phyloP scores from a whole-genome alignment of 2,888 invertebrate genomes.

The Caenorhabditis zanzibari region DNA sequence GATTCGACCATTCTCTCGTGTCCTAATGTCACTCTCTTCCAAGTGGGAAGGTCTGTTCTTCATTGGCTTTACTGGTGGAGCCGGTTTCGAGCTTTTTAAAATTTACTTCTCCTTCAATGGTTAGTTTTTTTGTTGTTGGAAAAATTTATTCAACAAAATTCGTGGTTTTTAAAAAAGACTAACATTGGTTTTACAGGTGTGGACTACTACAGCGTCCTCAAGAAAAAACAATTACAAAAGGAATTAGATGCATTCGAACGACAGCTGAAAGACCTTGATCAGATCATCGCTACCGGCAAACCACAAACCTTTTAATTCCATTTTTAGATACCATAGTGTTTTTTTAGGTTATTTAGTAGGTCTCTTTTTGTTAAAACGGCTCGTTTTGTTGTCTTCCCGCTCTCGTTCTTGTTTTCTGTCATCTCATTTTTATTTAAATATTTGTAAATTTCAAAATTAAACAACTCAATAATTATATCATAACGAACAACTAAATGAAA shows the following conservation, averaged over 20 bases:
- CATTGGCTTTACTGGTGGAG: slow-evolving; percentile 76
- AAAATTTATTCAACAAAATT: not conserved
- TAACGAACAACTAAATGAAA: slow-evolving; percentile 35
- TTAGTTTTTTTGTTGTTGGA: slow-evolving; percentile 1
- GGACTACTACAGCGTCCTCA: slow-evolving; percentile 79
- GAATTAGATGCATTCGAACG: slow-evolving; percentile 78
- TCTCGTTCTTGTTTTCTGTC: slow-evolving; percentile 20
- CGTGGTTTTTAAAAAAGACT: too few species aligned
- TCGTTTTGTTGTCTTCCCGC: slow-evolving; percentile 24
- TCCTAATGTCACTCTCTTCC: slow-evolving; percentile 53
- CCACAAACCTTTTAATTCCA: slow-evolving; percentile 60
- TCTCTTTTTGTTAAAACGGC: slow-evolving; percentile 19
- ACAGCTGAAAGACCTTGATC: slow-evolving; percentile 75
- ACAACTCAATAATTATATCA: slow-evolving; percentile 1
- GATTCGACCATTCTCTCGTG: slow-evolving; percentile 61
- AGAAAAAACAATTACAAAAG: slow-evolving; percentile 78
- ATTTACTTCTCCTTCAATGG: slow-evolving; percentile 77
- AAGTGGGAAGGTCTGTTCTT: slow-evolving; percentile 69
- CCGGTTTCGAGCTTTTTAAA: slow-evolving; percentile 82
- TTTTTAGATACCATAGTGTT: slow-evolving; percentile 27
- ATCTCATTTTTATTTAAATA: slow-evolving; percentile 29
- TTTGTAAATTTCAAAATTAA: slow-evolving; percentile 42
- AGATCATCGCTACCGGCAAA: slow-evolving; percentile 69
- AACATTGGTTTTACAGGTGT: slow-evolving; percentile 77
- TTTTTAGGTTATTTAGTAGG: slow-evolving; percentile 23